These are phyloP conservation scores for Vultur gryphus DNA, from an alignment of 2,797 vertebrate genomes.

Conservation along the genomic window DNA sequence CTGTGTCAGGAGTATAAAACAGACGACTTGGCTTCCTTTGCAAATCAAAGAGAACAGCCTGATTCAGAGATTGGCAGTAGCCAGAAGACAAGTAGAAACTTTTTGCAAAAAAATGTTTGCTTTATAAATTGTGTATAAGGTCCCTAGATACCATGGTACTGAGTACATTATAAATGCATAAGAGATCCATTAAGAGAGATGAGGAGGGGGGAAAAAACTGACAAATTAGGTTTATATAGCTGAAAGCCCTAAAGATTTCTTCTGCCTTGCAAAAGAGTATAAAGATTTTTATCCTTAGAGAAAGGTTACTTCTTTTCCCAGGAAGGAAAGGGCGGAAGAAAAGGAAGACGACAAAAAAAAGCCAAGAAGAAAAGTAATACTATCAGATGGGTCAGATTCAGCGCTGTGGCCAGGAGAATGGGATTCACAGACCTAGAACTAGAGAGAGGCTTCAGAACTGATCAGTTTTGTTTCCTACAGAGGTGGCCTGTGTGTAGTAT, in stretches of 20 bases:
- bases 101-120: neutral
- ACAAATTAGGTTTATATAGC: slow-evolving; percentile 7
- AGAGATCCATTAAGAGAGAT: slow-evolving; percentile 41
- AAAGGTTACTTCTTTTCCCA: neutral
- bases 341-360: neutral
- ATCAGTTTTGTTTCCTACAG: neutral
- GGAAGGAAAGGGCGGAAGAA: neutral
- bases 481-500: neutral
- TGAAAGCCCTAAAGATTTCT: slow-evolving; percentile 37
- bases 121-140: slow-evolving; percentile 38
- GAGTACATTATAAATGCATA: slow-evolving; percentile 41
- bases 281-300: slow-evolving; percentile 3
- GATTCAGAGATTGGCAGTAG: neutral
- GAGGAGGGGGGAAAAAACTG: neutral
- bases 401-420: neutral
- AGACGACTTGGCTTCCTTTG: neutral
- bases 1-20: neutral
- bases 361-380: neutral
- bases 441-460: neutral
- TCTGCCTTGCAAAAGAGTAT: neutral
- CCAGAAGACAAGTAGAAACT: neutral
- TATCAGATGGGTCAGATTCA: neutral
- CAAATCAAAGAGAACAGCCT: neutral
- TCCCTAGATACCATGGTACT: neutral
- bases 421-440: neutral